Conservation (phyloP, 2,888 invertebrate species). For the Oligia fasciuncula region DNA sequence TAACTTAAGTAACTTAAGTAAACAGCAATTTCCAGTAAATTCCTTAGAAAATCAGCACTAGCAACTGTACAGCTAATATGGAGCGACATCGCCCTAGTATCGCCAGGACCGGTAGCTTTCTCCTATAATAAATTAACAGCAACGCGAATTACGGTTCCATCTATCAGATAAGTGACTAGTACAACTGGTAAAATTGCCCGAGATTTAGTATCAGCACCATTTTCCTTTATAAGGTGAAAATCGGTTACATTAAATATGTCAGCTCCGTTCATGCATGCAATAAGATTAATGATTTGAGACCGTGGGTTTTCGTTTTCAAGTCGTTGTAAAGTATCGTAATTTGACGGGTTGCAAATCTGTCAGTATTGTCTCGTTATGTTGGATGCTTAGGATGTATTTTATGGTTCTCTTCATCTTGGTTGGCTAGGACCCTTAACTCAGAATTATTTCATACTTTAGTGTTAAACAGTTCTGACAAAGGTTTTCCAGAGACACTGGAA, state of each 20-base stretch:
- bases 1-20: conserved; percentile 17
- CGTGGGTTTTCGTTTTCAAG: conserved; percentile 13
- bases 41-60: conserved; percentile 57
- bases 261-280: conserved; percentile 36
- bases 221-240: conserved; percentile 49
- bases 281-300: conserved; percentile 37
- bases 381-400: neutral
- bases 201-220: conserved; percentile 52
- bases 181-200: conserved; percentile 43
- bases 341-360: conserved; percentile 21
- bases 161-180: conserved; percentile 57
- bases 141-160: conserved; percentile 51
- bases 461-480: neutral
- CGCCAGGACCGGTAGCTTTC: conserved; percentile 71
- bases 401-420: neutral
- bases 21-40: conserved; percentile 56
- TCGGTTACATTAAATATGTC: conserved; percentile 47
- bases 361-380: neutral
- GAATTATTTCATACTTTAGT: neutral
- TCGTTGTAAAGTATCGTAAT: conserved; percentile 26
- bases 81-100: conserved; percentile 72
- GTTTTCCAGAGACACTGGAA: neutral
- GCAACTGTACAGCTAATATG: conserved; percentile 68
- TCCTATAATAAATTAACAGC: conserved; percentile 66
- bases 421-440: neutral